phyloP scores from a whole-genome alignment of 37 sponge, comb jelly and placozoan species.

The Hexactinellida sp. region DNA sequence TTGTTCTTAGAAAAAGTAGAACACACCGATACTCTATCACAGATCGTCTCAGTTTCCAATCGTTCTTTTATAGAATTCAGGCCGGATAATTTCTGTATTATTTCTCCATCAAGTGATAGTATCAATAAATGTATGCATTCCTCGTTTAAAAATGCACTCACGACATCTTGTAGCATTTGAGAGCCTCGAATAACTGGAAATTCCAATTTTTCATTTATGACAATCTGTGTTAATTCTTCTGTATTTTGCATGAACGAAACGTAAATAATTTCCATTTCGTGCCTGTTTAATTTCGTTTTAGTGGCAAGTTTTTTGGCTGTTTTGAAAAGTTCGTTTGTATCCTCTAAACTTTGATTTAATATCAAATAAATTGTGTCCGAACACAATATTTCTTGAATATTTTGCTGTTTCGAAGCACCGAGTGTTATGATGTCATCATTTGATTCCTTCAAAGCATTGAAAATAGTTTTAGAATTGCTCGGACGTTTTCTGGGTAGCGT shows the following conservation, averaged over 20 bases:
- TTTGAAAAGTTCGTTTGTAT: not conserved
- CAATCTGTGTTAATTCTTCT: not conserved
- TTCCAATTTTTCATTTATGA: not conserved
- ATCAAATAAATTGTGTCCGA: not conserved
- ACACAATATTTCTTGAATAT: not conserved
- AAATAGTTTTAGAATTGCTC: not conserved
- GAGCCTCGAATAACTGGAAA: not conserved
- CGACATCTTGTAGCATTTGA: not conserved
- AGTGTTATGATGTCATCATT: not conserved
- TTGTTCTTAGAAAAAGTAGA: not conserved
- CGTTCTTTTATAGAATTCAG: not conserved
- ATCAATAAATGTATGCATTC: not conserved
- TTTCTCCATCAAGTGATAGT: not conserved
- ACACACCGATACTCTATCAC: not conserved
- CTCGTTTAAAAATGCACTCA: not conserved
- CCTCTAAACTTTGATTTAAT: not conserved
- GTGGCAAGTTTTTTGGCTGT: not conserved
- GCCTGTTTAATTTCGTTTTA: not conserved
- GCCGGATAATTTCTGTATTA: not conserved
- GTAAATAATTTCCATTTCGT: not conserved
- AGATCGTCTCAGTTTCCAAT: not conserved
- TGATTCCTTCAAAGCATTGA: not conserved
- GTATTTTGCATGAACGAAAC: not conserved
- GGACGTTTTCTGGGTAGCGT: not conserved
- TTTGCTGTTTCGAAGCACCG: not conserved